Conservation (phyloP, 1,140 invertebrate genomes). For the Drosophila ananassae region DNA sequence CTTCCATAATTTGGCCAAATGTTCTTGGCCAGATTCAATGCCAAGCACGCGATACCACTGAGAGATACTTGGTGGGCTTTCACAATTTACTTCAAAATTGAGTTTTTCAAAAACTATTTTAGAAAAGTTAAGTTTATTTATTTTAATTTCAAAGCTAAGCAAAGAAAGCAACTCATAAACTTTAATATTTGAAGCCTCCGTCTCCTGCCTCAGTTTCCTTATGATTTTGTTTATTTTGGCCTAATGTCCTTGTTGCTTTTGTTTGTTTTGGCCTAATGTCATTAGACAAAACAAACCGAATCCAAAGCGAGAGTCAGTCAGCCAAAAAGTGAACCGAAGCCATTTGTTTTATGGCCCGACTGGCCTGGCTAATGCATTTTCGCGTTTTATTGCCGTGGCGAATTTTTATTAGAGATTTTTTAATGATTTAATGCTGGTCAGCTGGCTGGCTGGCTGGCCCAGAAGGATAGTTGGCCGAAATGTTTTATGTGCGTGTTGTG, state of each 20-base stretch:
- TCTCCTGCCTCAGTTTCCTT: constrained; percentile 21
- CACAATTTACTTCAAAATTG: not conserved
- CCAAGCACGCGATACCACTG: constrained; percentile 62
- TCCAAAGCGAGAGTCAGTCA: constrained; percentile 11
- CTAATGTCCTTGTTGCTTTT: no score
- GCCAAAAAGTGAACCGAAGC: constrained; percentile 48
- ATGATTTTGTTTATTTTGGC: constrained; percentile 31
- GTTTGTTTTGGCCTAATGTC: constrained; percentile 67
- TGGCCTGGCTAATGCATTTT: constrained; percentile 59
- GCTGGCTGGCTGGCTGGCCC: constrained; percentile 21
- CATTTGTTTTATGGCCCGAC: constrained; percentile 51
- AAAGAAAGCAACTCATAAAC: constrained; percentile 69
- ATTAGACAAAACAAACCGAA: constrained; percentile 37
- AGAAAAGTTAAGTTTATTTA: not conserved
- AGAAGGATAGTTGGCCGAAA: constrained; percentile 63
- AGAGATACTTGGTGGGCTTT: constrained; percentile 20
- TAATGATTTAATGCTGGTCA: constrained; percentile 61
- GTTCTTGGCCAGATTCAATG: constrained; percentile 45
- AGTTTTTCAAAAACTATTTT: not conserved
- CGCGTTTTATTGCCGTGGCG: constrained; percentile 53
- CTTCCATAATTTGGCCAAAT: constrained; percentile 60
- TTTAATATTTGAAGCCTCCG: constrained; percentile 39
- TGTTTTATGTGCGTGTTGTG: constrained; percentile 64
- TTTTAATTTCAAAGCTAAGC: constrained; percentile 10
- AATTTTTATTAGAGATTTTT: constrained; percentile 45